Percentiles rank a stretch among this genome's conserved stretches.
These are phyloP conservation scores for Platycheirus albimanus DNA, from an alignment of 2,888 invertebrate species.

Conservation along the genomic window DNA sequence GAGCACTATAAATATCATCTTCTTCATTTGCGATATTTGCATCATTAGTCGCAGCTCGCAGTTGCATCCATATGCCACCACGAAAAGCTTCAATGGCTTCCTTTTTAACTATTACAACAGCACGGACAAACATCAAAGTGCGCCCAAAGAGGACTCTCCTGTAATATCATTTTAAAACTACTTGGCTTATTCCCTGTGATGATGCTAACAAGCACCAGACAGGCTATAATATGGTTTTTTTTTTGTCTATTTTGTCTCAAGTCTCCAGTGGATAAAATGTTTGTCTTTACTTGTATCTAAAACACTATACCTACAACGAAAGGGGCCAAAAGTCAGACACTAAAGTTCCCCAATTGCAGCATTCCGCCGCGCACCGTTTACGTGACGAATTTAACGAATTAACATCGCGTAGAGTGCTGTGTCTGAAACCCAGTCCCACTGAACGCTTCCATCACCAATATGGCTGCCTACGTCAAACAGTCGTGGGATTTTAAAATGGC, in stretches of 20 bases:
- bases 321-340: constrained; percentile 71
- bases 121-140: constrained; percentile 64
- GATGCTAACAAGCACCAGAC: constrained; percentile 57
- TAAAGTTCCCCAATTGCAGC: constrained; percentile 69
- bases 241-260: constrained; percentile 24
- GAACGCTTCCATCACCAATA: constrained; percentile 4
- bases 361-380: constrained; percentile 64
- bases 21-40: constrained; percentile 58
- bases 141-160: constrained; percentile 54
- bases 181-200: constrained; percentile 50
- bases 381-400: constrained; percentile 69
- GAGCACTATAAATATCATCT: constrained; percentile 67
- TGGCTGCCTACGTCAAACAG: too few relatives aligned
- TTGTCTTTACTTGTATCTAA: constrained; percentile 44
- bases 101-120: constrained; percentile 48
- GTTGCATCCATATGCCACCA: constrained; percentile 62
- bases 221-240: constrained; percentile 32
- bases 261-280: constrained; percentile 29
- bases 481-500: constrained; percentile 54
- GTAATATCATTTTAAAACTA: constrained; percentile 37
- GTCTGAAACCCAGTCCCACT: background rate
- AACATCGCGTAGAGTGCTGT: constrained; percentile 36
- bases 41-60: constrained; percentile 71
- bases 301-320: constrained; percentile 15
- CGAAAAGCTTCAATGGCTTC: constrained; percentile 37